phyloP scores from a whole-genome alignment of 23 tunicate genomes.

The Aplidium turbinatum region DNA sequence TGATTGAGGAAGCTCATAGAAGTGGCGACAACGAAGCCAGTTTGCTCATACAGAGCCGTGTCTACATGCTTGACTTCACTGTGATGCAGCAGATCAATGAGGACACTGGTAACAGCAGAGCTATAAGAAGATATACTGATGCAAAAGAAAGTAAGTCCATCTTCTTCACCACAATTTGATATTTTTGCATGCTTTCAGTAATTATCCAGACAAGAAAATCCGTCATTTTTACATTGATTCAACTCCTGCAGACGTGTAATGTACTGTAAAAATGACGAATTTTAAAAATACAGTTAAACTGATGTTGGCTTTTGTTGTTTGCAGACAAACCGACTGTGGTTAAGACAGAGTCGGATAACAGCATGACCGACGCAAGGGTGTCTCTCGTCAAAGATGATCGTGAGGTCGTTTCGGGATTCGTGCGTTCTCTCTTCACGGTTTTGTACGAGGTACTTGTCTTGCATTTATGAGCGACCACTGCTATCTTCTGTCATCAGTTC shows the following conservation, averaged over 20 bases:
- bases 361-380: constrained; percentile 51
- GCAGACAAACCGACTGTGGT: background rate
- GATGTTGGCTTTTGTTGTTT: background rate
- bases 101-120: constrained; percentile 59
- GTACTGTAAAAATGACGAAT: too few relatives aligned
- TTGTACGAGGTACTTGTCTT: constrained; percentile 76
- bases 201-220: too few relatives aligned
- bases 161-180: too few relatives aligned
- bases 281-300: too few relatives aligned
- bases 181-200: too few relatives aligned
- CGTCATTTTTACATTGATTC: too few relatives aligned
- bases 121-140: constrained; percentile 49
- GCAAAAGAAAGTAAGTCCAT: constrained; percentile 21
- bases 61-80: constrained; percentile 58
- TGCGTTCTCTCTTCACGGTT: constrained; percentile 59
- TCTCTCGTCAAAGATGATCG: constrained; percentile 59
- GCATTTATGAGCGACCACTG: too few relatives aligned
- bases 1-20: constrained; percentile 74
- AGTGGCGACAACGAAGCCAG: constrained; percentile 70
- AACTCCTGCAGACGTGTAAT: too few relatives aligned
- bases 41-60: constrained; percentile 48
- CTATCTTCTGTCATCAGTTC: too few relatives aligned
- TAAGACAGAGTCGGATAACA: constrained; percentile 42
- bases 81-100: constrained; percentile 85
- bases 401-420: constrained; percentile 54